phyloP scores from a whole-genome alignment of 2,888 invertebrate genomes.

The Pelosia muscerda region DNA sequence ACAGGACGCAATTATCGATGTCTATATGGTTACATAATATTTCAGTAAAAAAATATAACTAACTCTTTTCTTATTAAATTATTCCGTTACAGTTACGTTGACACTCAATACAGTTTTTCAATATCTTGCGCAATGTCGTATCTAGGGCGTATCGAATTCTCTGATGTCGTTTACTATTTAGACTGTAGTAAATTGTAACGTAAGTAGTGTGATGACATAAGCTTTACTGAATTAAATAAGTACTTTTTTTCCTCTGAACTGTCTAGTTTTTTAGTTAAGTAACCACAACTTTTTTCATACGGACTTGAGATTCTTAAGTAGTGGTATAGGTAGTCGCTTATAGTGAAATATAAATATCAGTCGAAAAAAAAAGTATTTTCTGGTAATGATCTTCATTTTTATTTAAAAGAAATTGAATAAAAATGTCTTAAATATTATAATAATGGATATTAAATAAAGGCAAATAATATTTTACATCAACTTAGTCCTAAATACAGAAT shows the following conservation, averaged over 20 bases:
- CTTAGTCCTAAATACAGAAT: background rate
- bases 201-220: constrained; percentile 59
- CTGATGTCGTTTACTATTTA: constrained; percentile 56
- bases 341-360: no score
- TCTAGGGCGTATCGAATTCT: constrained; percentile 69
- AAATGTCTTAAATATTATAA: background rate
- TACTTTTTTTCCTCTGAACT: background rate
- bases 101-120: constrained; percentile 56
- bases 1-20: constrained; percentile 29
- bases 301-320: background rate
- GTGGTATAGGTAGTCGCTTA: no score
- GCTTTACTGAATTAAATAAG: background rate
- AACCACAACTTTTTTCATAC: background rate
- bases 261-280: background rate
- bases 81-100: constrained; percentile 61
- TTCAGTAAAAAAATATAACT: constrained; percentile 40
- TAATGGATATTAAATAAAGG: background rate
- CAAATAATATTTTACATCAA: background rate
- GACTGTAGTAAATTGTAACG: constrained; percentile 52
- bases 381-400: no score
- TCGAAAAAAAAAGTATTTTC: no score
- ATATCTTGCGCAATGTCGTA: constrained; percentile 66
- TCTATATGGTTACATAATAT: constrained; percentile 54
- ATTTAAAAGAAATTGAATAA: no score
- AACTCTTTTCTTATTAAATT: constrained; percentile 55